Base-by-base conservation (phyloP, 2,888 invertebrate species). In the Papilio demoleus region DNA sequence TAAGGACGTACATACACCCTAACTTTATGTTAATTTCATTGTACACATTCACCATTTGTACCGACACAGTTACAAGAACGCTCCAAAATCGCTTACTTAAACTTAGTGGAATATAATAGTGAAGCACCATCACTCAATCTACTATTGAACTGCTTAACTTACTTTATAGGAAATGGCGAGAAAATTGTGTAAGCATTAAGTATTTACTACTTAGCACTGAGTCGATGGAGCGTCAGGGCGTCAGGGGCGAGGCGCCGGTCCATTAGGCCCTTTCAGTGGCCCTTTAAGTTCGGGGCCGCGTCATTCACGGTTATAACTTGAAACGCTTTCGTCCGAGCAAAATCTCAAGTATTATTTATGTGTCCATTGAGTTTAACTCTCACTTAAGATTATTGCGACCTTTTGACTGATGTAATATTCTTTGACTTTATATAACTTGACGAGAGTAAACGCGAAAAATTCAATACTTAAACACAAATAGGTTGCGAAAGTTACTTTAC, bases 271-370 rank as follows among this genome's bases (percentile, higher is more conserved):
- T 56, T 42, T 53, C 56, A 62, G 56, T 22, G 50, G 67, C 63
- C 40, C 60, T 64, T 61, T 67, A 67, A 70, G 60, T 67, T 67
- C 31, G 14, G 67, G 67, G 53, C 61, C 58, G 62, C 66, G 59
- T 67, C 64, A 67, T 40, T 70, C 42, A 45, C 34, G 45, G 65
- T 65, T 70, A 70, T 61, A 70, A 70, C 63, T 70, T 70, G 64
- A 70, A 67, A 67, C 63, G 59, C 53, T 67, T 62, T 56, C 24
- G 67, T 36, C 56, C 67, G 53, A 22, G 53, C 31, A 53, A 56
- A 53, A 42, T 22, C 34, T 62, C 19, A 14, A 40, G 56, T 61
- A 62, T 62, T 67, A 59, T 59, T 67, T 60, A 40, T 67, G 38
- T 62, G 50, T 53, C 53, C 50, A 40, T 67, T 67, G 31, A 14